Conservation (phyloP, 2,113 vertebrate genomes). For the Rousettus leschenaultii region DNA sequence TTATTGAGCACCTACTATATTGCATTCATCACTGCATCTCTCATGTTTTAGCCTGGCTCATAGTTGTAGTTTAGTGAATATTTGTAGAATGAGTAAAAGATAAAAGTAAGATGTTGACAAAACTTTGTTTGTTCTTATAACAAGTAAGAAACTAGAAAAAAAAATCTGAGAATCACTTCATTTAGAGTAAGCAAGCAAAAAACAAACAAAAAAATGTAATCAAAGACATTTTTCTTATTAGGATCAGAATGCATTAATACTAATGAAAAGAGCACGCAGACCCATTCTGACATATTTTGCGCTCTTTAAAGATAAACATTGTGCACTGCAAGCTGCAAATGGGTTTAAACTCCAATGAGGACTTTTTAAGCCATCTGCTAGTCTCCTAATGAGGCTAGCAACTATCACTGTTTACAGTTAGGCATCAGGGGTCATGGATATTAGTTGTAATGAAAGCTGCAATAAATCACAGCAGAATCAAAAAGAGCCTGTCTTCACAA, state of each 20-base stretch:
- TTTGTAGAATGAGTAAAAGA: not conserved
- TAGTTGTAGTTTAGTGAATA: not conserved
- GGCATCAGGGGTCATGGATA: conserved; percentile 82
- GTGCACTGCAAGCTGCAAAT: conserved; percentile 79
- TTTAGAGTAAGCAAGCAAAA: conserved; percentile 38
- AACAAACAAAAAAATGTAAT: conserved; percentile 51
- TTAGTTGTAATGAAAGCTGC: conserved; percentile 81
- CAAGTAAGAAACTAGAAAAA: conserved; percentile 19
- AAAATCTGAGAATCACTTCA: conserved; percentile 35
- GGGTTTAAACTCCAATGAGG: conserved; percentile 83
- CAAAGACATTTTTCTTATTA: conserved; percentile 69
- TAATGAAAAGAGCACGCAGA: conserved; percentile 77
- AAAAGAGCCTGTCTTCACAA: conserved; percentile 76
- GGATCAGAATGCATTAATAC: conserved; percentile 74
- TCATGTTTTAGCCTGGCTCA: not conserved
- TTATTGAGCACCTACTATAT: not conserved
- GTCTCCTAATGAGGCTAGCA: conserved; percentile 85
- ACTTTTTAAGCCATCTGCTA: conserved; percentile 86
- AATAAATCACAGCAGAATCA: conserved; percentile 78
- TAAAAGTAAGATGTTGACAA: conserved; percentile 19
- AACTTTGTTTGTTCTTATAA: conserved; percentile 21
- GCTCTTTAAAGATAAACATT: conserved; percentile 83
- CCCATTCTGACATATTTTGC: conserved; percentile 80
- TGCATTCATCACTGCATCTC: not conserved
- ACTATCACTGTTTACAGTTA: conserved; percentile 84